These are phyloP conservation scores for Delichon dasypus DNA, from an alignment of 2,797 vertebrate species.

Conservation along the genomic window DNA sequence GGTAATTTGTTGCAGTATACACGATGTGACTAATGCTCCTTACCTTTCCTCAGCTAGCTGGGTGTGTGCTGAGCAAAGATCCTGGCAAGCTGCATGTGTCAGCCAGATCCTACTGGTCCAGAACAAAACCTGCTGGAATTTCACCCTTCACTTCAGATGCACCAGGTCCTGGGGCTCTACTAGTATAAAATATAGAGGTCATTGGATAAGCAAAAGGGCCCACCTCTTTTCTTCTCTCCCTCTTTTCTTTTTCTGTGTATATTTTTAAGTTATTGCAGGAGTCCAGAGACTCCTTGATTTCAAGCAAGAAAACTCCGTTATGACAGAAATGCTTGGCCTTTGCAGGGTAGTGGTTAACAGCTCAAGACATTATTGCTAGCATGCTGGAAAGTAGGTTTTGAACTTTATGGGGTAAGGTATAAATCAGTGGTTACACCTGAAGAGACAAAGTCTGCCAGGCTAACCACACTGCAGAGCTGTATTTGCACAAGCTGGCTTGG, in stretches of 20 bases:
- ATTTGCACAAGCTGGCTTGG: background rate
- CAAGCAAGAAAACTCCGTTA: background rate
- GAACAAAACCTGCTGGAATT: background rate
- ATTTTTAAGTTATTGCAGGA: background rate
- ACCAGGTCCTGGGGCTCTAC: background rate
- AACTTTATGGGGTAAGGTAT: background rate
- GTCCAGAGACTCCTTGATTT: background rate
- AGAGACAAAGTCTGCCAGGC: background rate
- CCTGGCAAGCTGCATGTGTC: background rate
- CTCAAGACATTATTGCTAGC: background rate
- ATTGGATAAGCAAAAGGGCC: accelerated
- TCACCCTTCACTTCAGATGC: background rate
- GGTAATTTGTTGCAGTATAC: background rate
- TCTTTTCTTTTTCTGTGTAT: accelerated
- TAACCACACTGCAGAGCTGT: background rate
- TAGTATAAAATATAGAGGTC: background rate
- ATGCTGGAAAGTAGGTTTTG: background rate
- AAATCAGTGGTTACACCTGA: background rate
- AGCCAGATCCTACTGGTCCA: background rate
- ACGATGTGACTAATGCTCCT: background rate
- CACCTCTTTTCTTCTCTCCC: no score
- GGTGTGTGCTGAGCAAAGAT: background rate
- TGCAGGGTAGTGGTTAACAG: background rate
- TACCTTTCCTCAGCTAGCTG: background rate
- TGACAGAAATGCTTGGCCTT: background rate